A percentile compares a stretch with the other conserved stretches of the same genome.
phyloP scores from a whole-genome alignment of 2,113 vertebrate species.

The Mobula hypostoma region DNA sequence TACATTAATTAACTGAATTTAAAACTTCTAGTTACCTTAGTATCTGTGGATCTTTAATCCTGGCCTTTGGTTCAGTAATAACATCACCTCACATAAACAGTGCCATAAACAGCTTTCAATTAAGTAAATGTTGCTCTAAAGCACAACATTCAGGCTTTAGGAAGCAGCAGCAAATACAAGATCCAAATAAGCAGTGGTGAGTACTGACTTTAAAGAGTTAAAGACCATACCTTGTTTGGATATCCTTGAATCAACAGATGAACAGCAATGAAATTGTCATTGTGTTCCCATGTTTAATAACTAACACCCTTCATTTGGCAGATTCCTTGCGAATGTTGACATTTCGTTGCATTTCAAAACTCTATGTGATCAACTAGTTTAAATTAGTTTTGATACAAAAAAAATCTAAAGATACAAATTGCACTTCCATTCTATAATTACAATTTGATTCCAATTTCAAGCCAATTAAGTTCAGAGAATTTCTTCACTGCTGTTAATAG shows the following conservation, averaged over 20 bases:
- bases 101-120: too few relatives aligned
- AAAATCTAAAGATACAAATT: conserved; percentile 48
- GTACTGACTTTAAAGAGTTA: background rate
- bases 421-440: conserved; percentile 53
- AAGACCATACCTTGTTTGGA: background rate
- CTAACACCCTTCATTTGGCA: conserved; percentile 12
- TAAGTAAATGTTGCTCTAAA: background rate
- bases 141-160: background rate
- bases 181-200: background rate
- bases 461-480: conserved; percentile 50
- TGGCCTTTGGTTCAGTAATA: too few relatives aligned
- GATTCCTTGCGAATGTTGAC: background rate
- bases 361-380: conserved; percentile 14
- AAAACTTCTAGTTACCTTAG: too few relatives aligned
- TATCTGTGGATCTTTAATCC: too few relatives aligned
- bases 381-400: conserved; percentile 38
- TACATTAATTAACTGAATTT: too few relatives aligned
- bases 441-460: conserved; percentile 58
- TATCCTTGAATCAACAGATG: background rate
- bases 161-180: background rate
- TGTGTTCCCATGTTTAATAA: background rate
- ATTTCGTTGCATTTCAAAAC: conserved; percentile 10
- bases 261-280: conserved; percentile 27
- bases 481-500: conserved; percentile 51
- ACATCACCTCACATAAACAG: too few relatives aligned